Base-by-base conservation (phyloP, 2,113 vertebrate species). In the Onychorhynchus coronatus region DNA sequence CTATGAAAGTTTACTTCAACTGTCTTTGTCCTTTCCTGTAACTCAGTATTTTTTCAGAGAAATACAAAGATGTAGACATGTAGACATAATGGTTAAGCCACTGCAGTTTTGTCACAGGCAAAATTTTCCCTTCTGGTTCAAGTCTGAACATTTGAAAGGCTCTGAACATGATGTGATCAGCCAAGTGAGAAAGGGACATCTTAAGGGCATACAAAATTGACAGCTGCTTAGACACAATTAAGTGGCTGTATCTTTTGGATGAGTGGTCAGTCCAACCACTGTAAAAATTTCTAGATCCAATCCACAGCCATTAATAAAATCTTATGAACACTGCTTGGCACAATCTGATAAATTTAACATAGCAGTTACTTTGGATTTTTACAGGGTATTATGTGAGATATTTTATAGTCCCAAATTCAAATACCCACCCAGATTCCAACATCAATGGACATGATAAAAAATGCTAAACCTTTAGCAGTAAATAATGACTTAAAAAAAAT, bases 161-260 rank as follows among this genome's bases (percentile, higher is more conserved):
- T 82, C 50, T 0, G 0, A 85, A 92, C 35, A 33, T 88, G 90
- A 95, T 86, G 85, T n/a, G 83, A 84, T 73, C 88, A 94, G 42
- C 50, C 75, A 94, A 94, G 79, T 81, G 90, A 80, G 75, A 83
- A 91, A 88, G 44, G 82, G 72, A 84, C 90, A 88, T 80, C 91
- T 86, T 84, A 81, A 95, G 90, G 93, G 47, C 91, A 90, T 24
- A 59, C 47, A 95, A 72, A 95, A 95, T 37, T 96, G 93, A 89
- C 87, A 96, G 85, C 85, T 94, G 93, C 94, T 96, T 87, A 95
- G 89, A 91, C 46, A 96, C 81, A 95, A 94, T 96, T 96, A 97
- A 93, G 70, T 78, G 46, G 31, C 72, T 71, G 2, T 68, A 71
- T 82, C 83, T 91, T 94, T 89, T 94, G 93, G 85, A 96, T 87